Conservation (phyloP, 1,140 invertebrate genomes). For the Camponotus pennsylvanicus region DNA sequence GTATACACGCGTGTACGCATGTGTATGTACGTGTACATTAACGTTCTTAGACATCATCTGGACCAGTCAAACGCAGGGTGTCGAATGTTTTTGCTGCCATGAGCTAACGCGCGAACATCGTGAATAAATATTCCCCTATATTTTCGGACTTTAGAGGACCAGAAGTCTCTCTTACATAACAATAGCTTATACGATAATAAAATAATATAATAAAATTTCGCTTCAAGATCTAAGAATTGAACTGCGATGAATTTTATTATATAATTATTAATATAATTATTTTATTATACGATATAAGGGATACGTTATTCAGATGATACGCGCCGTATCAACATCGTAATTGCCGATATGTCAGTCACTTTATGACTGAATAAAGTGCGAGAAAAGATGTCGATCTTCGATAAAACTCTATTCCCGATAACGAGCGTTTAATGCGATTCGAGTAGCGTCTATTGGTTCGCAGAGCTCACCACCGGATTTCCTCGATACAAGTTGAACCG, state of each 20-base stretch:
- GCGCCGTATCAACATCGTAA: neutral
- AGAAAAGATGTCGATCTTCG: neutral
- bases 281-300: too few species aligned
- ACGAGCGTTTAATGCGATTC: neutral
- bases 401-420: neutral
- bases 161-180: neutral
- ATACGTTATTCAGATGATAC: neutral
- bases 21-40: slow-evolving; percentile 46
- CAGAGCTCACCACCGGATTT: slow-evolving; percentile 1
- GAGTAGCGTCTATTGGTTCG: neutral
- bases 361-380: neutral
- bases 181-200: neutral
- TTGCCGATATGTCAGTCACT: neutral
- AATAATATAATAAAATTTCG: too few species aligned
- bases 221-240: too few species aligned
- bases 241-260: too few species aligned
- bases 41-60: slow-evolving; percentile 66
- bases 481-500: slow-evolving; percentile 36
- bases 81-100: slow-evolving; percentile 54
- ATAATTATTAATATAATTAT: too few species aligned
- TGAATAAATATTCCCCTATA: slow-evolving; percentile 47
- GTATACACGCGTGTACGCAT: slow-evolving; percentile 6
- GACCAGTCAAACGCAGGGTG: slow-evolving; percentile 61
- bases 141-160: neutral
- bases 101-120: slow-evolving; percentile 12